A percentile compares a stretch with the other conserved stretches of the same genome.
phyloP scores from a whole-genome alignment of 2,888 invertebrate species.

The Tipula lateralis region DNA sequence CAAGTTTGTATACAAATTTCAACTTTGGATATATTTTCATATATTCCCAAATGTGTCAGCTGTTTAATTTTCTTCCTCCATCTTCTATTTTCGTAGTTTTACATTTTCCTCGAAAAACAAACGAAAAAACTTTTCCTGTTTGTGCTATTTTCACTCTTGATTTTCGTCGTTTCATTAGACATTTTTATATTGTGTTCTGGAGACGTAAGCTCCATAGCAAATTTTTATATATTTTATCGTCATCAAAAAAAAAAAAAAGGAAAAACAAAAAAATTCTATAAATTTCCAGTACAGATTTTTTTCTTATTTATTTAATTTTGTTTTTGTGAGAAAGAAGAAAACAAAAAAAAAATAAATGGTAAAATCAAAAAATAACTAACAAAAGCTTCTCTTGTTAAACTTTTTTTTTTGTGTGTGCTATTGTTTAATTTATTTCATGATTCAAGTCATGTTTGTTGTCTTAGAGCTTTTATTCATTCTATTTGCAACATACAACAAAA shows the following conservation, averaged over 20 bases:
- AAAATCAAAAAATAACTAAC: neutral
- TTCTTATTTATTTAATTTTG: too few species aligned
- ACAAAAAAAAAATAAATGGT: neutral
- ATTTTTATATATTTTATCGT: neutral
- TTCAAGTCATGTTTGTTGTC: conserved; percentile 24
- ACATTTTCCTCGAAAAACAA: neutral
- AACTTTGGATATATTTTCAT: neutral
- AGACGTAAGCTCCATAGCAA: neutral
- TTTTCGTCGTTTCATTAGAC: conserved; percentile 11
- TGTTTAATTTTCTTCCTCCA: neutral
- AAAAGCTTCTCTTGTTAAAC: neutral
- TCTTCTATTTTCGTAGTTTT: neutral
- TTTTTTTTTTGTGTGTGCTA: neutral
- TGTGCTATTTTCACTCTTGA: neutral
- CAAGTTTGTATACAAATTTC: neutral
- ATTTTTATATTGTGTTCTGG: neutral
- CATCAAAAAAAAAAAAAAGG: neutral
- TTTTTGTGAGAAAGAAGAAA: neutral
- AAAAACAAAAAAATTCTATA: neutral
- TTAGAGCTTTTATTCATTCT: conserved; percentile 24
- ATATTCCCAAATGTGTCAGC: conserved; percentile 28
- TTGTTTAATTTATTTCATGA: conserved; percentile 9
- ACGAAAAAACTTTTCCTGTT: neutral
- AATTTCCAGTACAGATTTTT: neutral
- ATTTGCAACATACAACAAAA: neutral